Evolutionary conservation across 2,113 vertebrate species (phyloP).

Genomic region (Triplophysa tibetana): DNA sequence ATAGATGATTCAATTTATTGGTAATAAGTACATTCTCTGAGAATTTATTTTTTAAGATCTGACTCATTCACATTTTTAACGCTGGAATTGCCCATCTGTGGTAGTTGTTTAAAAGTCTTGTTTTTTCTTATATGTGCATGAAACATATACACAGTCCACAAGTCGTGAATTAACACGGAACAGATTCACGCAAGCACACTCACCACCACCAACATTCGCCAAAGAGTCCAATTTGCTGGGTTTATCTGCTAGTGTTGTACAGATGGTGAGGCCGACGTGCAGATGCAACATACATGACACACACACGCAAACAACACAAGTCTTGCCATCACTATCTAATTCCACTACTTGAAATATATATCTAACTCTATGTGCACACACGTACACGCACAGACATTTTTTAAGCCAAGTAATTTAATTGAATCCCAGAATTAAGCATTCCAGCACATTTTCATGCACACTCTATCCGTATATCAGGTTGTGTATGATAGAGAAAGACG

Average conservation of each 20-base stretch:
- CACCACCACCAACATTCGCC: conserved; percentile 18
- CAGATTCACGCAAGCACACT: conserved; percentile 12
- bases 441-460: too few species aligned
- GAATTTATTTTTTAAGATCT: too few species aligned
- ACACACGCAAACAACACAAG: conserved; percentile 7
- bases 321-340: conserved; percentile 1
- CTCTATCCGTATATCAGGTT: too few species aligned
- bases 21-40: too few species aligned
- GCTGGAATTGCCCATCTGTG: too few species aligned
- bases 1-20: too few species aligned
- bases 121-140: neutral
- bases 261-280: conserved; percentile 42
- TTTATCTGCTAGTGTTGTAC: conserved; percentile 50
- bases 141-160: conserved; percentile 15
- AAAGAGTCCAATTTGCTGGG: conserved; percentile 33
- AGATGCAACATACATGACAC: conserved; percentile 43
- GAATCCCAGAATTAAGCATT: too few species aligned
- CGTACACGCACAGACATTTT: neutral
- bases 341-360: neutral
- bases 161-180: conserved; percentile 18
- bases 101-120: neutral
- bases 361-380: too few species aligned
- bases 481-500: too few species aligned
- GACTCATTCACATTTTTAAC: too few species aligned
- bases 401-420: neutral